Conservation (phyloP, 2,797 vertebrate species). For the Enteromius thamalakanensis region DNA sequence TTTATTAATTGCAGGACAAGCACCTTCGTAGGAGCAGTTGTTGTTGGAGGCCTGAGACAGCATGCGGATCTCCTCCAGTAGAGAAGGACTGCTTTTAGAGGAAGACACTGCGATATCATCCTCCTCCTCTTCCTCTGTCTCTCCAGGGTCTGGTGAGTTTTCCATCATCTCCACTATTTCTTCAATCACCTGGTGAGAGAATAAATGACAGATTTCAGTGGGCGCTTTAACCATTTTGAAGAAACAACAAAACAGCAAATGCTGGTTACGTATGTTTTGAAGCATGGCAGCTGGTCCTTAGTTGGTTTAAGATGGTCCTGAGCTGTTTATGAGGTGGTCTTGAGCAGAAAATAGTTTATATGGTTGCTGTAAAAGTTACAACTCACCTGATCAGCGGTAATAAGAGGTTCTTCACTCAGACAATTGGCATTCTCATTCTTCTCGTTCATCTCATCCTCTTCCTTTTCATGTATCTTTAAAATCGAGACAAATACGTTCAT, state of each 20-base stretch:
- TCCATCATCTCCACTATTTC: slow-evolving; percentile 97
- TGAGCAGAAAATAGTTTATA: not conserved
- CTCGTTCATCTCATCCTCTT: slow-evolving; percentile 93
- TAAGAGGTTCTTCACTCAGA: slow-evolving; percentile 86
- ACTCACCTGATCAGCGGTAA: slow-evolving; percentile 92
- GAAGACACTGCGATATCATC: slow-evolving; percentile 82
- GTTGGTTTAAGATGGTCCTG: too few species aligned
- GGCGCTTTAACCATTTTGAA: not conserved
- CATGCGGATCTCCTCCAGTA: slow-evolving; percentile 88
- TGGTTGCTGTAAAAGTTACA: not conserved
- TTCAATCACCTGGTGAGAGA: slow-evolving; percentile 85
- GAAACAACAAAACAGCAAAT: not conserved
- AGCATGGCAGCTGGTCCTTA: not conserved
- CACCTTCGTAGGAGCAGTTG: slow-evolving; percentile 91
- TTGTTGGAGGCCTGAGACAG: slow-evolving; percentile 88
- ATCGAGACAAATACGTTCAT: slow-evolving; percentile 23
- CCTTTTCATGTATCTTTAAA: slow-evolving; percentile 88
- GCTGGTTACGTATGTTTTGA: not conserved
- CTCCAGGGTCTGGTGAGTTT: slow-evolving; percentile 91
- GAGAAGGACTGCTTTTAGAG: slow-evolving; percentile 80
- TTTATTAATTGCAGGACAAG: not conserved
- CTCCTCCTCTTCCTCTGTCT: slow-evolving; percentile 87
- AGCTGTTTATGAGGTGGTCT: too few species aligned
- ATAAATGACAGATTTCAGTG: not conserved
- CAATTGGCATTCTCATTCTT: slow-evolving; percentile 89